Evolutionary conservation across 2,888 invertebrate species (phyloP).

Genomic region (Agrochola lychnidis): DNA sequence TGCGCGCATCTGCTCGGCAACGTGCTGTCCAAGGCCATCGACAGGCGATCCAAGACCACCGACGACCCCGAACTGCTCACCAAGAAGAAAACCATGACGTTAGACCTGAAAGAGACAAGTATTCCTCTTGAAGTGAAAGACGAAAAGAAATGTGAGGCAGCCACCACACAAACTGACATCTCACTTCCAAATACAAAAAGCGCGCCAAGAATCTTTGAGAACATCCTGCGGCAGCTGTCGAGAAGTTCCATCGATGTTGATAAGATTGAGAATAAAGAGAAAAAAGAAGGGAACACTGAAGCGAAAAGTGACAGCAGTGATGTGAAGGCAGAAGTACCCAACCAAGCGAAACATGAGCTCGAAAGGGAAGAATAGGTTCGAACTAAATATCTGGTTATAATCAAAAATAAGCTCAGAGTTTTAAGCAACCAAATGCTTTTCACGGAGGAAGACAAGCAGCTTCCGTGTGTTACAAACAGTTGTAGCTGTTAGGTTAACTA

Average conservation of each 20-base stretch:
- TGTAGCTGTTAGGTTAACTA: not conserved
- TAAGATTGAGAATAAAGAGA: constrained; percentile 47
- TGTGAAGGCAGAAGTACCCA: not conserved
- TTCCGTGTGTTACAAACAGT: not conserved
- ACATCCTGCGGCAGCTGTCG: constrained; percentile 84
- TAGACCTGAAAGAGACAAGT: constrained; percentile 82
- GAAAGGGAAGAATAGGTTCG: constrained; percentile 24
- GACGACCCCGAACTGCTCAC: constrained; percentile 67
- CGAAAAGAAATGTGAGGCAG: constrained; percentile 81
- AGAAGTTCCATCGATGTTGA: constrained; percentile 82
- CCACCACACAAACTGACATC: constrained; percentile 87
- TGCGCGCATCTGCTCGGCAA: constrained; percentile 85
- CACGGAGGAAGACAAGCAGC: not conserved
- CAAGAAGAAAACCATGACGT: constrained; percentile 80
- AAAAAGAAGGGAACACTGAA: constrained; percentile 15
- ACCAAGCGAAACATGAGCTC: constrained; percentile 13
- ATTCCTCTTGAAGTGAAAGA: constrained; percentile 75
- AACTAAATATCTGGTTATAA: not conserved
- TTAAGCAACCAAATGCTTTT: too few species aligned
- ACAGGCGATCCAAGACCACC: constrained; percentile 73
- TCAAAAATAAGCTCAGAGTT: too few species aligned
- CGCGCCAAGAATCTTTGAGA: constrained; percentile 88
- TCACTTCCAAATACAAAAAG: constrained; percentile 87
- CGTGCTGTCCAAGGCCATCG: constrained; percentile 83
- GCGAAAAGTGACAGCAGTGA: constrained; percentile 11